Conservation (phyloP, 1,140 invertebrate genomes). For the Pteromalus puparum region DNA sequence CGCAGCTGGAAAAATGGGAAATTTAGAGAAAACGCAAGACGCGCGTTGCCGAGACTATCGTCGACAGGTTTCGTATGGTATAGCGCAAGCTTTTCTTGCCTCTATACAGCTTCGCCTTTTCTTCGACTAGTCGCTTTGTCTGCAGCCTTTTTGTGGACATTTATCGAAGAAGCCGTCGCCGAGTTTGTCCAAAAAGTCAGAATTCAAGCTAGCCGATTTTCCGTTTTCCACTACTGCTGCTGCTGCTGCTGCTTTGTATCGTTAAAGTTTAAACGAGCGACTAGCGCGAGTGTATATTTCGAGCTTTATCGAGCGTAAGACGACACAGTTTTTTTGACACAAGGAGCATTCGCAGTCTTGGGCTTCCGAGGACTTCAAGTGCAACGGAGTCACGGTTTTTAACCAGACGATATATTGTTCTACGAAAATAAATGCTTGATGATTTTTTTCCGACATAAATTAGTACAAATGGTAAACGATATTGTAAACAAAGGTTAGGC, state of each 20-base stretch:
- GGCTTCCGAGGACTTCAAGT: not conserved
- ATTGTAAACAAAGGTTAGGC: too few relatives aligned
- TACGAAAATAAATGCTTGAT: too few relatives aligned
- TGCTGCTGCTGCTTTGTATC: not conserved
- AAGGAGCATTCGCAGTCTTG: not conserved
- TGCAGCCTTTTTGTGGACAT: not conserved
- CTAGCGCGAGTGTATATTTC: not conserved
- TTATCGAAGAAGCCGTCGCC: too few relatives aligned
- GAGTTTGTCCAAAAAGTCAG: not conserved
- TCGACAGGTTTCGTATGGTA: not conserved
- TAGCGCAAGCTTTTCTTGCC: too few relatives aligned
- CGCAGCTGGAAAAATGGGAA: slow-evolving; percentile 10
- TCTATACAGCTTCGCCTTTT: not conserved
- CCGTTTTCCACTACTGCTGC: not conserved
- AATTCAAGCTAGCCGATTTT: not conserved
- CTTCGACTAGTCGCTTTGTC: too few relatives aligned
- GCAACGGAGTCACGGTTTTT: too few relatives aligned
- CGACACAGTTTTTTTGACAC: not conserved
- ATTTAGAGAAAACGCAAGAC: not conserved
- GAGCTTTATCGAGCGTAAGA: not conserved
- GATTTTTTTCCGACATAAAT: too few relatives aligned
- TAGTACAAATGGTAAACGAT: too few relatives aligned
- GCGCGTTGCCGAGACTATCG: not conserved
- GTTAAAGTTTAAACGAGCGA: not conserved
- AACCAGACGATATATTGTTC: too few relatives aligned